Conservation (phyloP, 2,888 invertebrate species). For the Timema cristinae region DNA sequence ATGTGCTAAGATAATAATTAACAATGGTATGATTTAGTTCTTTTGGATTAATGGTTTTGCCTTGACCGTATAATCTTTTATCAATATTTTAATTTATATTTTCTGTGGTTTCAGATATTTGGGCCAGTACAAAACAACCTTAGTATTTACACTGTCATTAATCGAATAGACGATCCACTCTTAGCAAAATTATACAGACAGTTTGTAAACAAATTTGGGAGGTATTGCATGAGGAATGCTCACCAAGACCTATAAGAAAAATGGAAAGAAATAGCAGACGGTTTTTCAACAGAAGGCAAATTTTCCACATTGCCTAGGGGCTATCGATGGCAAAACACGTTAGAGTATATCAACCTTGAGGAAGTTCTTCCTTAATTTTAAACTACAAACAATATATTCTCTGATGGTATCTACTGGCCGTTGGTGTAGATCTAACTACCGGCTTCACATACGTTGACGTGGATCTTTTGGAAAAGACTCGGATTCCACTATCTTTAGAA, state of each 20-base stretch:
- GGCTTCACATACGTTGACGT: background rate
- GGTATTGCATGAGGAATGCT: too few species aligned
- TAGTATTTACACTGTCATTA: too few species aligned
- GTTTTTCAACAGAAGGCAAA: constrained; percentile 6
- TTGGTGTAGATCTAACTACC: background rate
- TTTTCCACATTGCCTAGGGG: background rate
- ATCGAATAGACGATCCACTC: too few species aligned
- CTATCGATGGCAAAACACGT: background rate
- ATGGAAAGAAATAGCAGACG: background rate
- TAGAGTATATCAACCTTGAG: background rate
- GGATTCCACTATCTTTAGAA: constrained; percentile 8
- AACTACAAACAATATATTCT: background rate
- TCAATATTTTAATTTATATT: too few species aligned
- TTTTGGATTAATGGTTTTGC: too few species aligned
- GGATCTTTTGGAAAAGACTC: constrained; percentile 1
- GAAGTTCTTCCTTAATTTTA: background rate
- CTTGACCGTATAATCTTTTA: too few species aligned
- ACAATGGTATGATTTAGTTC: too few species aligned
- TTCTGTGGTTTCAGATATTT: too few species aligned
- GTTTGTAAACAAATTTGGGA: too few species aligned
- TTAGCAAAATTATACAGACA: too few species aligned
- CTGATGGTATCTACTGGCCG: constrained; percentile 1
- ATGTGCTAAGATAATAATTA: too few species aligned
- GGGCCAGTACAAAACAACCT: too few species aligned
- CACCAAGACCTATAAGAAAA: background rate